These are phyloP conservation scores for Drosophila nebulosa DNA, from an alignment of 1,140 invertebrate genomes.

Conservation along the genomic window DNA sequence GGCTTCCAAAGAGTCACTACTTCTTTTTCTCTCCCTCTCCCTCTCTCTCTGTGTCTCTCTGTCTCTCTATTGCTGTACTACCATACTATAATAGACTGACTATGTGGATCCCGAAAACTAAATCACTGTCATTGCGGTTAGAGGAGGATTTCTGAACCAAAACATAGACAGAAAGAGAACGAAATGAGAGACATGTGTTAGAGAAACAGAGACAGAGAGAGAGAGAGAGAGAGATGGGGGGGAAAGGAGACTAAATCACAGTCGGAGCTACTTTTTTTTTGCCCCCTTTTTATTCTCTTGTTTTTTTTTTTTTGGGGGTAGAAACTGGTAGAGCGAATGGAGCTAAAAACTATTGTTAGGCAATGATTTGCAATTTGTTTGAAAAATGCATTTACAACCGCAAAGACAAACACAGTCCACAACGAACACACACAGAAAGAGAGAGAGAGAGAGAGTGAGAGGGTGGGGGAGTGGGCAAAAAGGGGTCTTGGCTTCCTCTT, in stretches of 20 bases:
- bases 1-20: background rate
- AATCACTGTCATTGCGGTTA: slow-evolving; percentile 73
- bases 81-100: slow-evolving; percentile 62
- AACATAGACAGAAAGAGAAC: slow-evolving; percentile 13
- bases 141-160: slow-evolving; percentile 57
- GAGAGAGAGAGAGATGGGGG: background rate
- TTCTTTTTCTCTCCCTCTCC: background rate
- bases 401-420: slow-evolving; percentile 61
- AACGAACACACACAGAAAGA: background rate
- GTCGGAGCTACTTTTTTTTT: slow-evolving; percentile 5
- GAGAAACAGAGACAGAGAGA: slow-evolving; percentile 1
- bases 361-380: slow-evolving; percentile 79
- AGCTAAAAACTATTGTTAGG: slow-evolving; percentile 68
- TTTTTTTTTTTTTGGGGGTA: background rate
- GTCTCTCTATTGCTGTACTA: slow-evolving; percentile 23
- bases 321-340: slow-evolving; percentile 6
- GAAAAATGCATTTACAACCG: slow-evolving; percentile 76
- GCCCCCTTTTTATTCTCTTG: background rate
- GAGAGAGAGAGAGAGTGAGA: background rate
- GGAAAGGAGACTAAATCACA: slow-evolving; percentile 32
- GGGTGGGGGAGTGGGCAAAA: background rate
- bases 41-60: background rate
- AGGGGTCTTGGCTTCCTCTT: slow-evolving; percentile 7
- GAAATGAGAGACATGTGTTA: background rate
- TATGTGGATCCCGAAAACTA: slow-evolving; percentile 69